Evolutionary conservation across 2,888 invertebrate genomes (phyloP).

Genomic region (Augochlorella aurata): DNA sequence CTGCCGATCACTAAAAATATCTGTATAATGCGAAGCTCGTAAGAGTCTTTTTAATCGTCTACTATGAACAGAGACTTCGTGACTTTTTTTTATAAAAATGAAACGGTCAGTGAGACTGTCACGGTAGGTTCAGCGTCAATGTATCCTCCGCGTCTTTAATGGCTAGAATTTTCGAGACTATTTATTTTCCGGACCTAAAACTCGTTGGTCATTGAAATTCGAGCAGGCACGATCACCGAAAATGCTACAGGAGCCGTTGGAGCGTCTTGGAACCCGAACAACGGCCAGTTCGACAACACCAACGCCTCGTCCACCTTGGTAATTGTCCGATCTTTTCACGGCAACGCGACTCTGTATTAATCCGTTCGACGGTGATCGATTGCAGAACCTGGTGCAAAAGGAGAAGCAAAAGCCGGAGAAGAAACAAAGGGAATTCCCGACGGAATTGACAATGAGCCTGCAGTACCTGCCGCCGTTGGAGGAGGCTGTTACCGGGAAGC

Average conservation of each 20-base stretch:
- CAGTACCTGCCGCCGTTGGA: conserved; percentile 77
- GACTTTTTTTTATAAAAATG: too few species aligned
- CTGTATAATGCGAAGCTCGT: too few species aligned
- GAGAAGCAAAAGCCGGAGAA: conserved; percentile 72
- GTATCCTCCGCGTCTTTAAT: too few species aligned
- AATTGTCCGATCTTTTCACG: conserved; percentile 36
- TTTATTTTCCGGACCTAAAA: neutral
- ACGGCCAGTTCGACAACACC: conserved; percentile 62
- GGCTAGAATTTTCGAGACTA: too few species aligned
- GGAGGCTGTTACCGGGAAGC: conserved; percentile 74
- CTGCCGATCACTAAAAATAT: too few species aligned
- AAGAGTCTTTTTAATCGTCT: too few species aligned
- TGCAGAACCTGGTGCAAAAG: conserved; percentile 73
- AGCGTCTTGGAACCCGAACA: conserved; percentile 72
- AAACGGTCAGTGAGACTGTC: too few species aligned
- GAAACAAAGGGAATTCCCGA: conserved; percentile 75
- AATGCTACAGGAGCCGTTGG: conserved; percentile 66
- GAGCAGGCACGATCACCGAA: conserved; percentile 74
- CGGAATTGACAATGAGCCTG: conserved; percentile 79
- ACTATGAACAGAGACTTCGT: too few species aligned
- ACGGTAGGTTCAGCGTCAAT: too few species aligned
- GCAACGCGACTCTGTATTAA: neutral
- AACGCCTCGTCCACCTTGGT: conserved; percentile 74
- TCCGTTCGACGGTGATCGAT: conserved; percentile 1
- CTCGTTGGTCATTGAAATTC: neutral